Evolutionary conservation across 2,797 vertebrate genomes (phyloP), one percentile per base, ranked within the genome.

Genomic region (Etheostoma nigrum): DNA sequence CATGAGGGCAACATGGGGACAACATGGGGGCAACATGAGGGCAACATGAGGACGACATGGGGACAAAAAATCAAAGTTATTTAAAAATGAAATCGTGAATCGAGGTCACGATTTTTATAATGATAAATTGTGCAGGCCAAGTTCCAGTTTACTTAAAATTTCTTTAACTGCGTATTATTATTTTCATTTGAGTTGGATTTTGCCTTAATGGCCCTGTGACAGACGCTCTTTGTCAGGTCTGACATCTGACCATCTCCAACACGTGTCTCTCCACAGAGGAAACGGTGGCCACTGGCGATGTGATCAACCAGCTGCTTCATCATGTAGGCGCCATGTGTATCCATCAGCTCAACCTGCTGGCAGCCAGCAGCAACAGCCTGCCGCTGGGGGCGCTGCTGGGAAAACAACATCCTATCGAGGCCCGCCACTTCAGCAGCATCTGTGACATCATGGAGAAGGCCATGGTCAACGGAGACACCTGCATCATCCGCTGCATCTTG

Each of bases 391-490:
- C 94, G 19, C 96, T 99, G 27, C 65, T 99, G 90, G 97, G 97
- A 75, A 99, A 99, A 89, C 98, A 99, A 51, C 97, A 99, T 83
- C 97, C 97, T 0, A 99, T 99, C 1, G 98, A 99, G 92, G 96
- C 96, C 0, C 96, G 97, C 82, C 98, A 99, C 87, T 97, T 99
- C 52, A 97, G 96, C 95, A 98, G 97, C 84, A 99, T 99, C 88
- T 99, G 98, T 86, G 97, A 99, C 92, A 99, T 99, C 65, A 99
- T 99, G 98, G 98, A 99, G 86, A 99, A 98, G 88, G 98, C 98
- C 78, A 99, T 99, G 98, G 98, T 98, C 72, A 98, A 97, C 30
- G 96, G 97, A 25, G 98, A 99, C 69, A 97, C 96, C 18, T 98
- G 98, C 89, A 98, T 99, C 79, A 99, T 99, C 84, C 97, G 97